Evolutionary conservation across 2,888 invertebrate species (phyloP).

Genomic region (Coenonympha arcania): DNA sequence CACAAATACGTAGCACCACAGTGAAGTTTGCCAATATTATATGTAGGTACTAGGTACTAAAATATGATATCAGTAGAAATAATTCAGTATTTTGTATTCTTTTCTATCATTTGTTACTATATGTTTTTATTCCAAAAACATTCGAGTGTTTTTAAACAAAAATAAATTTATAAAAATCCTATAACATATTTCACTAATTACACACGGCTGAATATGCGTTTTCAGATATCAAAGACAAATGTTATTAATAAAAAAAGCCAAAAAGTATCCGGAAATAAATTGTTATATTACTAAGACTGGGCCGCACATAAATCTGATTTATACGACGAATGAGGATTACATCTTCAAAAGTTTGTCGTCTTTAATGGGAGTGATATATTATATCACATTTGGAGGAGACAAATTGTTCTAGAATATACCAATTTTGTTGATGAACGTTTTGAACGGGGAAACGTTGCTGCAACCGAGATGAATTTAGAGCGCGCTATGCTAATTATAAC

Average conservation of each 20-base stretch:
- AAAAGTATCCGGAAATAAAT: background rate
- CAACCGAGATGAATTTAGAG: conserved; percentile 25
- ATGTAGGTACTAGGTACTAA: no score
- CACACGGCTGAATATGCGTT: background rate
- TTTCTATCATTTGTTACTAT: no score
- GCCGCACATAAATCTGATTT: conserved; percentile 8
- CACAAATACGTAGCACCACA: no score
- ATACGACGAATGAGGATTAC: conserved; percentile 7
- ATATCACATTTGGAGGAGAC: conserved; percentile 21
- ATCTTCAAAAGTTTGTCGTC: conserved; percentile 18
- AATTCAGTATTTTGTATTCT: no score
- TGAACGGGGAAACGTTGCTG: conserved; percentile 20
- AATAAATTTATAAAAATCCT: no score
- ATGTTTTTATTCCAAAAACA: no score
- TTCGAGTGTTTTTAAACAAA: no score
- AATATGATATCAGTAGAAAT: no score
- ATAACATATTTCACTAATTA: no score
- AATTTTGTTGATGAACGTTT: no score
- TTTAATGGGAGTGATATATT: conserved; percentile 26
- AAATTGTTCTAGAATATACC: conserved; percentile 27
- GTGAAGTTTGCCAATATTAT: no score
- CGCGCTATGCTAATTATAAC: conserved; percentile 28
- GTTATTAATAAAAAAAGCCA: background rate
- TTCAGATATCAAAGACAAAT: background rate
- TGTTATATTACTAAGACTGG: background rate